Percentiles rank a stretch among this genome's conserved stretches.
phyloP scores from a whole-genome alignment of 2,888 invertebrate species.

The Monopis laevigella region DNA sequence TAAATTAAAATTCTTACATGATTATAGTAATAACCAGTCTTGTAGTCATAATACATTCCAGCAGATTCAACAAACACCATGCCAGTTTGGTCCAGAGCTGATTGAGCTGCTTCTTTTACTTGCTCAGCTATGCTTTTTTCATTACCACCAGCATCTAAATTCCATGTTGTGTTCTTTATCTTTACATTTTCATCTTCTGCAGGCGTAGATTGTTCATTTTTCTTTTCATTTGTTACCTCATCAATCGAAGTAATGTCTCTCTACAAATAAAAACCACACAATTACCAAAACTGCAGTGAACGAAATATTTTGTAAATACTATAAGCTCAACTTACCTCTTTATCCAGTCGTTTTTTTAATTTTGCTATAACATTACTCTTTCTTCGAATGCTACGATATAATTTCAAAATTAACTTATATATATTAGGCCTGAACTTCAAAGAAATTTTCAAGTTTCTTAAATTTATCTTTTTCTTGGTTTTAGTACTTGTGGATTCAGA shows the following conservation, averaged over 20 bases:
- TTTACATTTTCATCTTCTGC: conserved; percentile 10
- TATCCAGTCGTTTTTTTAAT: conserved; percentile 63
- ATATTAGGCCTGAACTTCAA: conserved; percentile 69
- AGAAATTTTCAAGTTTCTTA: conserved; percentile 34
- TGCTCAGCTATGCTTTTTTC: conserved; percentile 73
- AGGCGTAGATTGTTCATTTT: conserved; percentile 8
- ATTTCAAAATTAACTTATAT: conserved; percentile 62
- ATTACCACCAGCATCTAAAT: conserved; percentile 26
- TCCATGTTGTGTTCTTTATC: conserved; percentile 30
- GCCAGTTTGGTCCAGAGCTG: conserved; percentile 76
- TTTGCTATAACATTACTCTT: conserved; percentile 68
- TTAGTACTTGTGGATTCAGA: background rate
- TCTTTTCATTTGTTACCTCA: conserved; percentile 1
- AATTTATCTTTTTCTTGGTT: background rate
- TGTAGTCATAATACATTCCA: conserved; percentile 89
- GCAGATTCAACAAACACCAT: conserved; percentile 89
- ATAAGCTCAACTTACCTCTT: conserved; percentile 62
- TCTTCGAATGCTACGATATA: conserved; percentile 62
- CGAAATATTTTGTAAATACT: too few species aligned
- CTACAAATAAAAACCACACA: background rate
- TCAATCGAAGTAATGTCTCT: background rate
- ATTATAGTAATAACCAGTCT: conserved; percentile 91
- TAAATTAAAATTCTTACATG: conserved; percentile 68
- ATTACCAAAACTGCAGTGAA: too few species aligned
- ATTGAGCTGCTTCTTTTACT: conserved; percentile 80